These are phyloP conservation scores for Strigamia transsilvanica DNA, from an alignment of 2,888 invertebrate genomes.

Conservation along the genomic window DNA sequence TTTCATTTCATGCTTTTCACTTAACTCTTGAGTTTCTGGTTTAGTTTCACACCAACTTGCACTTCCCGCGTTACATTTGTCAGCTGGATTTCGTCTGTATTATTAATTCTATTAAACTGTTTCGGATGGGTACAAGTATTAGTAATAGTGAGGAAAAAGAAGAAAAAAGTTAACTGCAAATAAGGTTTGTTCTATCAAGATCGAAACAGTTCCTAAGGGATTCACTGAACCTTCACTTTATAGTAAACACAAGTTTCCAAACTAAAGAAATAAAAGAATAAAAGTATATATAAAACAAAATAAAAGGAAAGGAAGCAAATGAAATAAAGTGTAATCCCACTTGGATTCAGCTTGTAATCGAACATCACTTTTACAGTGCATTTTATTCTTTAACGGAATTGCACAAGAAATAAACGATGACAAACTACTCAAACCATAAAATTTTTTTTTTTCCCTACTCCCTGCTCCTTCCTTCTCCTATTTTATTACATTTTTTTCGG, in stretches of 20 bases:
- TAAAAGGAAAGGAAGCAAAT: neutral
- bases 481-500: neutral
- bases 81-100: neutral
- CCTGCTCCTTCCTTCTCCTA: neutral
- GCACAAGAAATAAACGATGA: slow-evolving; percentile 8
- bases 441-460: neutral
- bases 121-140: neutral
- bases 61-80: neutral
- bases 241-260: slow-evolving; percentile 36
- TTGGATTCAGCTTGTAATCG: slow-evolving; percentile 26
- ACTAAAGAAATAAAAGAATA: slow-evolving; percentile 43
- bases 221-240: slow-evolving; percentile 7
- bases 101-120: slow-evolving; percentile 22
- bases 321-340: slow-evolving; percentile 39
- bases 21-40: neutral
- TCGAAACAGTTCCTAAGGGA: slow-evolving; percentile 6
- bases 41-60: neutral
- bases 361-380: slow-evolving; percentile 36
- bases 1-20: slow-evolving; percentile 31
- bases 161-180: slow-evolving; percentile 29
- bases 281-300: slow-evolving; percentile 17
- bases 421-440: slow-evolving; percentile 22
- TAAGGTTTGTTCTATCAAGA: slow-evolving; percentile 13
- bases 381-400: slow-evolving; percentile 29
- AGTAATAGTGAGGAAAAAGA: neutral